phyloP scores from a whole-genome alignment of 2,113 vertebrate species.

The Mandrillus leucophaeus region DNA sequence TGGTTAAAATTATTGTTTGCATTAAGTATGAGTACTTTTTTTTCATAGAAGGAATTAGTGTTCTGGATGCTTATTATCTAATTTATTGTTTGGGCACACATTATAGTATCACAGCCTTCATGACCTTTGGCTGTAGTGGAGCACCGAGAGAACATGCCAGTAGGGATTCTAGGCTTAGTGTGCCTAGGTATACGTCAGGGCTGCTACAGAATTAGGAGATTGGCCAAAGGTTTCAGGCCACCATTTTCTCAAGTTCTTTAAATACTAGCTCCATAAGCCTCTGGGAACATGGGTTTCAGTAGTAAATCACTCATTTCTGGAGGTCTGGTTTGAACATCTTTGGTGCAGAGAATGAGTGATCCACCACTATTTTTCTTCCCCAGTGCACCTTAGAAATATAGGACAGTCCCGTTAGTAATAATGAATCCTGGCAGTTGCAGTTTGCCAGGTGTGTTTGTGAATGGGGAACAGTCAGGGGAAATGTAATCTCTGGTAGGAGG shows the following conservation, averaged over 20 bases:
- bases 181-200: not conserved
- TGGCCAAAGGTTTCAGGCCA: not conserved
- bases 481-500: no score
- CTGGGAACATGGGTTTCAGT: not conserved
- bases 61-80: not conserved
- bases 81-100: not conserved
- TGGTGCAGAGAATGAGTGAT: not conserved
- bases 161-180: not conserved
- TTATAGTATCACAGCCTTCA: not conserved
- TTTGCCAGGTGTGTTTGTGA: not conserved
- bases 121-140: not conserved
- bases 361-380: not conserved
- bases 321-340: not conserved
- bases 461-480: not conserved
- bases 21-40: constrained; percentile 25
- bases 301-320: not conserved
- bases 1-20: constrained; percentile 54
- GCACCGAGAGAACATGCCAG: not conserved
- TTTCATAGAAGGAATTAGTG: not conserved
- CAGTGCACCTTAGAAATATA: not conserved
- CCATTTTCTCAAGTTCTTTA: not conserved
- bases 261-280: not conserved
- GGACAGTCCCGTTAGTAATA: not conserved
- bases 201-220: not conserved
- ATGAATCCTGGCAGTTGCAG: not conserved